phyloP scores from a whole-genome alignment of 2,888 invertebrate species.

The Shargacucullia verbasci region DNA sequence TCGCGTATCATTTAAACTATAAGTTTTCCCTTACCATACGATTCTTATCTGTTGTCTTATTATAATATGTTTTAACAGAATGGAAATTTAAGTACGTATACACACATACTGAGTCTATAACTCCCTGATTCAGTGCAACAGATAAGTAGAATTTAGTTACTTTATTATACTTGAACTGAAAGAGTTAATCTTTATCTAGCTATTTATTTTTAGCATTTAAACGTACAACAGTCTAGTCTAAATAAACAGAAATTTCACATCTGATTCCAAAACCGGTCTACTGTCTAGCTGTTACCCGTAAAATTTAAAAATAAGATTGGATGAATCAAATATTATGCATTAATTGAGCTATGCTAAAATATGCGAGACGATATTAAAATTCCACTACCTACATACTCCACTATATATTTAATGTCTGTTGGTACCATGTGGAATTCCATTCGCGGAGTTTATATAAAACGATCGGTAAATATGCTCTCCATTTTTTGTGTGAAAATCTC shows the following conservation, averaged over 20 bases:
- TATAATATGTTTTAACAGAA: too few relatives aligned
- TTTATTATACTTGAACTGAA: too few relatives aligned
- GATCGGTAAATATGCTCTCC: background rate
- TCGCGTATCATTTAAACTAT: too few relatives aligned
- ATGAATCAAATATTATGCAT: background rate
- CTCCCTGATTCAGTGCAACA: too few relatives aligned
- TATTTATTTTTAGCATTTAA: too few relatives aligned
- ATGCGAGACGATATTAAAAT: background rate
- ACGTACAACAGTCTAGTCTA: background rate
- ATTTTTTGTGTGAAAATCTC: conserved; percentile 6
- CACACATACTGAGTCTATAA: too few relatives aligned
- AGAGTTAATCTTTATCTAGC: too few relatives aligned
- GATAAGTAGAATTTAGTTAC: too few relatives aligned
- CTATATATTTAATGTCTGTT: background rate
- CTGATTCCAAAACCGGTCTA: background rate
- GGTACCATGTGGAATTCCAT: background rate
- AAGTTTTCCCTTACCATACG: too few relatives aligned
- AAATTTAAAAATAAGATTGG: background rate
- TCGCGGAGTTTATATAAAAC: background rate
- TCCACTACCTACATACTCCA: background rate
- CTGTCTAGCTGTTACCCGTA: background rate
- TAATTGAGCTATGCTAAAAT: background rate
- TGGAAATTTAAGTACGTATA: too few relatives aligned
- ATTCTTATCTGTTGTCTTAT: too few relatives aligned
- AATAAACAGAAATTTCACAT: background rate